These are phyloP conservation scores for Hephaestus fuliginosus DNA, from an alignment of 2,797 vertebrate genomes.

Conservation along the genomic window DNA sequence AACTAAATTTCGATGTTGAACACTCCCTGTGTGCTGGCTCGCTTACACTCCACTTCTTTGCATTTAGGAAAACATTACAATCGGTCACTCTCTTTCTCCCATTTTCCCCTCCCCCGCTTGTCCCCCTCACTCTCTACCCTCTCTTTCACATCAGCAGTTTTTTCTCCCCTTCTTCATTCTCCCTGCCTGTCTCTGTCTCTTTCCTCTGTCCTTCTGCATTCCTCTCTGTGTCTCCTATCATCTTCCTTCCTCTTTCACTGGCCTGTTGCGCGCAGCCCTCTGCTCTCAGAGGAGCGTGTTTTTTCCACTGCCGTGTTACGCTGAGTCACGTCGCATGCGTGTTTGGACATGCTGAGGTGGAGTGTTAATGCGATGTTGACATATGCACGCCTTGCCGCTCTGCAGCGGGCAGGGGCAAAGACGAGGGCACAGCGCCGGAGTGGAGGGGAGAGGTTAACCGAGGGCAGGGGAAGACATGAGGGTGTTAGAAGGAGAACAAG, in stretches of 20 bases:
- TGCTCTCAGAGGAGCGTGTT: slow-evolving; percentile 63
- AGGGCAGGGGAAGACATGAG: slow-evolving; percentile 47
- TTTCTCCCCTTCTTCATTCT: slow-evolving; percentile 1
- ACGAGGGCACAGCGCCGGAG: slow-evolving; percentile 18
- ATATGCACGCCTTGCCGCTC: slow-evolving; percentile 59
- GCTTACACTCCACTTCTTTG: background rate
- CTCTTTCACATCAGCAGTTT: slow-evolving; percentile 43
- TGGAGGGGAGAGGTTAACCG: slow-evolving; percentile 58
- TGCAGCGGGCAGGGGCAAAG: slow-evolving; percentile 36
- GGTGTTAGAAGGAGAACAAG: slow-evolving; percentile 15
- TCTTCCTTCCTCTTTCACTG: slow-evolving; percentile 50
- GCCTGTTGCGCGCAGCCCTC: slow-evolving; percentile 40
- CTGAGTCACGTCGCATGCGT: slow-evolving; percentile 75
- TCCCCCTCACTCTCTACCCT: slow-evolving; percentile 7
- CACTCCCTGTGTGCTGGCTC: background rate
- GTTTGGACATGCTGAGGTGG: slow-evolving; percentile 70
- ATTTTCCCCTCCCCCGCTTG: background rate
- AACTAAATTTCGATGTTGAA: slow-evolving; percentile 10
- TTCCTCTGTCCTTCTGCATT: slow-evolving; percentile 29
- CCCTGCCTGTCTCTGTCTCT: slow-evolving; percentile 19
- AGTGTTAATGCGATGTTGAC: slow-evolving; percentile 71
- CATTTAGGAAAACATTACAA: slow-evolving; percentile 8
- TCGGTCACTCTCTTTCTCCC: background rate
- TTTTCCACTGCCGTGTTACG: slow-evolving; percentile 62
- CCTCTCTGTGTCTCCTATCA: slow-evolving; percentile 36